A percentile compares a stretch with the other conserved stretches of the same genome.
Conservation (phyloP, 2,888 invertebrate genomes). For the Cancer borealis region DNA sequence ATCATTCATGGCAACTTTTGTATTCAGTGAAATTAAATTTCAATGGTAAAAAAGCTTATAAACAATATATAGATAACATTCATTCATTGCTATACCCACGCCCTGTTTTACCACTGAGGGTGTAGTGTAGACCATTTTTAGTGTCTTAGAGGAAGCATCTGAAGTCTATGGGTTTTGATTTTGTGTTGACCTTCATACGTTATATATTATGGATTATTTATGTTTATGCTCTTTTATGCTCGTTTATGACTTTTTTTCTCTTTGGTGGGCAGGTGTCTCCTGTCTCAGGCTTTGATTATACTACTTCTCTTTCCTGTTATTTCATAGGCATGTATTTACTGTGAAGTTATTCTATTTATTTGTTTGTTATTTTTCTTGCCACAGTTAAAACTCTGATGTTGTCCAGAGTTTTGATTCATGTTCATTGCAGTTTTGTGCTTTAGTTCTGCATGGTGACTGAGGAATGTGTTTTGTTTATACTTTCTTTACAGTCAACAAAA, state of each 20-base stretch:
- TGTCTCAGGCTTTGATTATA: neutral
- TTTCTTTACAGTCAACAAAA: slow-evolving; percentile 34
- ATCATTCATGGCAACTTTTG: no score
- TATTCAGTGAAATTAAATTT: no score
- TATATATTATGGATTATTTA: neutral
- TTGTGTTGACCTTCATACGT: slow-evolving; percentile 12
- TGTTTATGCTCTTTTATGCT: neutral
- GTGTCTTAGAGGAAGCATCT: neutral
- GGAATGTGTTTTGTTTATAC: slow-evolving; percentile 34
- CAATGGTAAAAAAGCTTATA: no score
- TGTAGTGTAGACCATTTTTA: neutral
- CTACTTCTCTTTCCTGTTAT: neutral
- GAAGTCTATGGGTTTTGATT: neutral
- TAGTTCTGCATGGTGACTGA: slow-evolving; percentile 15
- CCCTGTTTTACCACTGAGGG: neutral
- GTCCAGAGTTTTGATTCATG: neutral
- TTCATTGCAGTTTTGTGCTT: neutral
- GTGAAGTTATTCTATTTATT: neutral
- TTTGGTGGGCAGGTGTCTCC: neutral
- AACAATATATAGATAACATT: no score
- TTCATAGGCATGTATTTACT: slow-evolving; percentile 11
- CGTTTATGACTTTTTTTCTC: neutral
- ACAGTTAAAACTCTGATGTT: neutral
- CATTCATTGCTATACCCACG: no score
- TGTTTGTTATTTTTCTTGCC: neutral